Conservation (phyloP, 1,140 invertebrate genomes). For the Cardiocondyla obscurior region DNA sequence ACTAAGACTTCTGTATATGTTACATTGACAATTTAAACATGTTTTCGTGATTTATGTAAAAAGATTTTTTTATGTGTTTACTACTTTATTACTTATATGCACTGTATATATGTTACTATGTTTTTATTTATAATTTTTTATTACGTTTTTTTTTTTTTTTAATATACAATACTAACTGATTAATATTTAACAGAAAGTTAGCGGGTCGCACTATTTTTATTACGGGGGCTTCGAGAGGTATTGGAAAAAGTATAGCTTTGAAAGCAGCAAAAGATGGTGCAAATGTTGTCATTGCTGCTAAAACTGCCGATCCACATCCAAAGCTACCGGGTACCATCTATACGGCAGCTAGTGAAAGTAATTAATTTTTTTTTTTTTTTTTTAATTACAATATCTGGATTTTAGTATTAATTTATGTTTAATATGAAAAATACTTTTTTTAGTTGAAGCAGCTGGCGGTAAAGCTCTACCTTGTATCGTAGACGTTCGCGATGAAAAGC, state of each 20-base stretch:
- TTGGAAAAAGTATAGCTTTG: constrained; percentile 98
- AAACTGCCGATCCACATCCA: constrained; percentile 97
- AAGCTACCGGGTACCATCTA: constrained; percentile 99
- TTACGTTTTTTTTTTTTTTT: too few species aligned
- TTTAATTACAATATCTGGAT: too few species aligned
- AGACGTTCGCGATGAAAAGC: constrained; percentile 95
- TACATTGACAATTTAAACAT: background rate
- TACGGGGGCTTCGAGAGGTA: constrained; percentile 98
- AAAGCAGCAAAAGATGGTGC: constrained; percentile 97
- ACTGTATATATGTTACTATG: too few species aligned
- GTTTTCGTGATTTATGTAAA: background rate
- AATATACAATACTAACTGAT: background rate
- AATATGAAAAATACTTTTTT: constrained; percentile 70
- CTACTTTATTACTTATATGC: too few species aligned
- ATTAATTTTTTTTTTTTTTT: constrained; percentile 60
- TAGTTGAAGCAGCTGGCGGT: constrained; percentile 96
- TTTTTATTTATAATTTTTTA: too few species aligned
- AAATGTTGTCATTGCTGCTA: constrained; percentile 97
- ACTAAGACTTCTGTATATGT: background rate
- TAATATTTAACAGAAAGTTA: constrained; percentile 88
- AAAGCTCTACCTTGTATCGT: constrained; percentile 96
- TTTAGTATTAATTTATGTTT: background rate
- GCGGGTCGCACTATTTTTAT: constrained; percentile 97
- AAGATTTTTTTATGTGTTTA: too few species aligned
- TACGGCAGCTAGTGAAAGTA: constrained; percentile 97